A percentile compares a stretch with the other conserved stretches of the same genome.
These are phyloP conservation scores for Potamarius usumacintae DNA, from an alignment of 2,113 vertebrate genomes.

Conservation along the genomic window DNA sequence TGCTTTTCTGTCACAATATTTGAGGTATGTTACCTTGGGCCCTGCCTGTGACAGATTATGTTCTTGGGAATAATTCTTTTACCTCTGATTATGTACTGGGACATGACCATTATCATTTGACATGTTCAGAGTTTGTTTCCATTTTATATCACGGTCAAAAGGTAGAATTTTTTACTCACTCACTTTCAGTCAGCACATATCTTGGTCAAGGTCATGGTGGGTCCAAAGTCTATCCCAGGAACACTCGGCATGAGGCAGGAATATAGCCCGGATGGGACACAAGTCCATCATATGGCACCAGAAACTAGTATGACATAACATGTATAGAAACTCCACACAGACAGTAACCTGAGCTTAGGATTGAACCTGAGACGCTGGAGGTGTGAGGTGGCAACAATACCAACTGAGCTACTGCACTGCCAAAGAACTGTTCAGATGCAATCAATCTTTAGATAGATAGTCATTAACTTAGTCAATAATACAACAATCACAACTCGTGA, in stretches of 20 bases:
- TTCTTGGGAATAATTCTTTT: constrained; percentile 47
- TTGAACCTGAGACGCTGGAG: background rate
- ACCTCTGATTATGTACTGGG: constrained; percentile 8
- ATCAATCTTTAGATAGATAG: background rate
- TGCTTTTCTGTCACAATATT: constrained; percentile 42
- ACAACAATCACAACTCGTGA: background rate
- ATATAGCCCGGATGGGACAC: background rate
- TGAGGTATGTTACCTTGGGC: constrained; percentile 27
- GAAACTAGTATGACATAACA: too few relatives aligned
- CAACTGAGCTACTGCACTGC: background rate
- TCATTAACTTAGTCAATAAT: background rate
- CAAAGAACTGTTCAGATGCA: background rate
- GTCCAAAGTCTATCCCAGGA: too few relatives aligned
- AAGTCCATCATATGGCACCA: too few relatives aligned
- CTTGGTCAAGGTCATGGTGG: background rate
- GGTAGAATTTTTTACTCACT: background rate
- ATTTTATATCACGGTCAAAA: background rate
- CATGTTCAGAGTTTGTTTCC: background rate
- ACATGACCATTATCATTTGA: background rate
- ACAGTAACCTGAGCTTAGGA: background rate
- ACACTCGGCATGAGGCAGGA: background rate
- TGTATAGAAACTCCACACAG: background rate
- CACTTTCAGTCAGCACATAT: background rate
- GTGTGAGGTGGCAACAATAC: background rate
- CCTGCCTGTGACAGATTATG: constrained; percentile 40